phyloP scores from a whole-genome alignment of 2,113 vertebrate genomes.

The Burhinus oedicnemus region DNA sequence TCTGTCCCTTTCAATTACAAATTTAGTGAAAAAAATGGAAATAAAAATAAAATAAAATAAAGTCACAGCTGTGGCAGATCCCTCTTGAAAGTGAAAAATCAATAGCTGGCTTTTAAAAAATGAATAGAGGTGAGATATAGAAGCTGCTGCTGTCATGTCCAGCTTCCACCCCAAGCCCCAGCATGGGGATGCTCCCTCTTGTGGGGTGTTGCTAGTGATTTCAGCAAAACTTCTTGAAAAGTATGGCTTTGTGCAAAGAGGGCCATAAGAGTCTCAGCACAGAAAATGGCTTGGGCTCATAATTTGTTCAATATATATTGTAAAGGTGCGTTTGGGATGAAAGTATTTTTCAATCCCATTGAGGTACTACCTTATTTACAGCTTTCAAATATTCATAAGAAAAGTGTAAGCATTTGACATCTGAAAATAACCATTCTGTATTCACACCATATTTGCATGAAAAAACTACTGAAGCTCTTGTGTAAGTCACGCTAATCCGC shows the following conservation, averaged over 20 bases:
- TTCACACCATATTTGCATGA: rapidly evolving
- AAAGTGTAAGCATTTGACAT: neutral
- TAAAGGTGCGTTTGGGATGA: neutral
- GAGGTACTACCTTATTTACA: neutral
- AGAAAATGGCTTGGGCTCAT: neutral
- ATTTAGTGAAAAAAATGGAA: neutral
- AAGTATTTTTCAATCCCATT: neutral
- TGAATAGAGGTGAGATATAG: neutral
- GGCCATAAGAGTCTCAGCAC: too few relatives aligned
- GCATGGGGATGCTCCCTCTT: rapidly evolving
- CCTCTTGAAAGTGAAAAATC: neutral
- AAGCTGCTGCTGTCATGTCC: neutral
- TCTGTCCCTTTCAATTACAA: neutral
- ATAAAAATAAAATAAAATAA: neutral
- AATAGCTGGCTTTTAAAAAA: neutral
- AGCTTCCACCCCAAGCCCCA: neutral
- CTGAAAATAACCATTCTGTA: neutral
- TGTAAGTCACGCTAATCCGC: neutral
- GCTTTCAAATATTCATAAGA: neutral
- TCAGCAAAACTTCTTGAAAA: neutral
- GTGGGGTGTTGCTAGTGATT: neutral
- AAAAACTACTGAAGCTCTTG: neutral
- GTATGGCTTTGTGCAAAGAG: neutral
- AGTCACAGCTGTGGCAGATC: neutral
- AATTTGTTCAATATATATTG: neutral